A percentile compares a stretch with the other conserved stretches of the same genome.
Evolutionary conservation across 2,113 vertebrate species (phyloP).

Genomic region (Chloropsis hardwickii): DNA sequence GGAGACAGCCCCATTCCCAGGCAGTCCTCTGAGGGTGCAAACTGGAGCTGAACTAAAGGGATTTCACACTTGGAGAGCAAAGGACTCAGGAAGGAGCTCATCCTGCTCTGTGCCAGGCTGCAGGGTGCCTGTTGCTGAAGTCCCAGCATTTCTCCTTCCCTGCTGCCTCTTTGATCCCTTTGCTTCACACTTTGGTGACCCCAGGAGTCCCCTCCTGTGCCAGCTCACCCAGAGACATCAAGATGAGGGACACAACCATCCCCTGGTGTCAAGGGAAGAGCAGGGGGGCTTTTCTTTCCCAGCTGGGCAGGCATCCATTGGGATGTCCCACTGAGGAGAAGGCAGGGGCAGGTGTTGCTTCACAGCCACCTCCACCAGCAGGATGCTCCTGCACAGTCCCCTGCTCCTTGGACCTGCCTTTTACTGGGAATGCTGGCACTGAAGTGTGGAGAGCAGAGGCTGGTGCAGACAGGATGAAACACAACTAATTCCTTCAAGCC

Average conservation of each 20-base stretch:
- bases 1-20: not conserved
- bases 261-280: not conserved
- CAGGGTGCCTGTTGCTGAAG: not conserved
- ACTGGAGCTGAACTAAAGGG: conserved; percentile 13
- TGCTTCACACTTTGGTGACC: not conserved
- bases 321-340: not conserved
- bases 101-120: not conserved
- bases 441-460: not conserved
- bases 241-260: not conserved
- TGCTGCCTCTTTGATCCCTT: not conserved
- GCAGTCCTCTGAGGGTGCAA: not conserved
- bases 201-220: not conserved
- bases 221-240: not conserved
- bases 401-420: not conserved
- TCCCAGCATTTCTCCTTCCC: not conserved
- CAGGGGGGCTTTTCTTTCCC: not conserved
- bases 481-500: not conserved
- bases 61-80: not conserved
- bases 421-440: not conserved
- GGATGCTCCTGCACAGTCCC: accelerated
- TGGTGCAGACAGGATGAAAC: not conserved
- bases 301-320: not conserved
- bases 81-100: not conserved
- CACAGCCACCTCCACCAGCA: not conserved
- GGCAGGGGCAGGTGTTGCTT: not conserved